A percentile compares a stretch with the other conserved stretches of the same genome.
Evolutionary conservation across 2,888 invertebrate genomes (phyloP).

Genomic region (Drosophila meridiana): DNA sequence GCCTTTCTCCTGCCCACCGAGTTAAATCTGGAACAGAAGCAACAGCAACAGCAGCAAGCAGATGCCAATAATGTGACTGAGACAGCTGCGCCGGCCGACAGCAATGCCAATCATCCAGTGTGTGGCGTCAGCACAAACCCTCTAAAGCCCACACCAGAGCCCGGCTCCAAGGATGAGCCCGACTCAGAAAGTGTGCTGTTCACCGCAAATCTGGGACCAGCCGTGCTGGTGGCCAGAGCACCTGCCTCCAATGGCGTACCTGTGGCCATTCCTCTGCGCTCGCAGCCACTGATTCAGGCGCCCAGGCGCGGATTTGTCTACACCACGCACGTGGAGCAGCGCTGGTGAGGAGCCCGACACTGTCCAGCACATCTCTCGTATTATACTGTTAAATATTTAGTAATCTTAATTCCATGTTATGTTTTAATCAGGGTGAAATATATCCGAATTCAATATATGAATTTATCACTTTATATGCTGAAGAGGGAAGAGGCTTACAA

Average conservation of each 20-base stretch:
- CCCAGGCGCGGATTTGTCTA: conserved; percentile 58
- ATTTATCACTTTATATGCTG: conserved; percentile 2
- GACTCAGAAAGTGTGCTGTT: conserved; percentile 76
- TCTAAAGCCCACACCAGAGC: conserved; percentile 75
- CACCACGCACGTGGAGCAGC: conserved; percentile 67
- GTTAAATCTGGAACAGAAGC: conserved; percentile 22
- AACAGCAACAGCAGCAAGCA: conserved; percentile 21
- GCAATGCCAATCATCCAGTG: conserved; percentile 74
- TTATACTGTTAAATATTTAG: conserved; percentile 46
- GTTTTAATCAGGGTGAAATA: conserved; percentile 6
- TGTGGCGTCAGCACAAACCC: conserved; percentile 81
- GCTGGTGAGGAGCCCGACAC: conserved; percentile 52
- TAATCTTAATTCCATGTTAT: conserved; percentile 20
- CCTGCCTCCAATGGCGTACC: conserved; percentile 51
- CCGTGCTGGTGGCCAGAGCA: conserved; percentile 53
- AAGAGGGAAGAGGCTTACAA: not conserved
- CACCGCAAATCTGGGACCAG: conserved; percentile 59
- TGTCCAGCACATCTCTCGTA: not conserved
- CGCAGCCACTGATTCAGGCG: conserved; percentile 58
- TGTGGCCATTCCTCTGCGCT: conserved; percentile 70
- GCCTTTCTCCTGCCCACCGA: conserved; percentile 76
- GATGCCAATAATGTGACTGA: conserved; percentile 25
- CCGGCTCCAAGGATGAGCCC: conserved; percentile 71
- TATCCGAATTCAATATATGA: conserved; percentile 19
- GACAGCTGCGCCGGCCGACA: conserved; percentile 6